phyloP scores from a whole-genome alignment of 2,888 invertebrate genomes.

The Frankliniella intonsa region DNA sequence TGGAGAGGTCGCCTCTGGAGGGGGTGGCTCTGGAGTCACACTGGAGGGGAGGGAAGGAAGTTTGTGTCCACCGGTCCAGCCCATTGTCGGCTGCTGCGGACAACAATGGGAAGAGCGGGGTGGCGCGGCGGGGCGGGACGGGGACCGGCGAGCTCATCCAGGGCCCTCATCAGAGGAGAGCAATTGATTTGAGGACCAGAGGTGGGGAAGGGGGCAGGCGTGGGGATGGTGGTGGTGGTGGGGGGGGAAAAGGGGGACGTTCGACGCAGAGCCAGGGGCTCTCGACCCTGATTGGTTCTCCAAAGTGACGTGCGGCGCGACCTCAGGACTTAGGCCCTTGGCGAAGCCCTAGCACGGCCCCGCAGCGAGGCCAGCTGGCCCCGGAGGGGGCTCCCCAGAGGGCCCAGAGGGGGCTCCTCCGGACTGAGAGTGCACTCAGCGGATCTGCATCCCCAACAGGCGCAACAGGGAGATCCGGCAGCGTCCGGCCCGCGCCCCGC shows the following conservation, averaged over 20 bases:
- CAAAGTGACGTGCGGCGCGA: not conserved
- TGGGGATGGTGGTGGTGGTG: not conserved
- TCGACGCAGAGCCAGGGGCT: not conserved
- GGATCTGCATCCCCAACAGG: not conserved
- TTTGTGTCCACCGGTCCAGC: no score
- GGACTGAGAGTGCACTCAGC: not conserved
- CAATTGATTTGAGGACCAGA: not conserved
- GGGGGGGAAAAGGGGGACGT: not conserved
- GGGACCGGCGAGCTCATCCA: not conserved
- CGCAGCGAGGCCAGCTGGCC: no score
- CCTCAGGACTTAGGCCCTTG: not conserved
- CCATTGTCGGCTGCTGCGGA: not conserved
- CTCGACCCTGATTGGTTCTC: constrained; percentile 9
- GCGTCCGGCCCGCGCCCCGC: not conserved
- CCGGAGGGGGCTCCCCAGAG: not conserved
- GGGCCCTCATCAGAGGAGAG: constrained; percentile 16
- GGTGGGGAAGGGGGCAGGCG: not conserved
- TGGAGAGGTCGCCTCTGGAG: no score
- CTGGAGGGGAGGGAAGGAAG: no score
- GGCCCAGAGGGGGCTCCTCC: not conserved
- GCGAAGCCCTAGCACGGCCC: no score
- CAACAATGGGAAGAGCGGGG: not conserved
- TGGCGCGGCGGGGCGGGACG: not conserved
- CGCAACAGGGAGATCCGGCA: not conserved
- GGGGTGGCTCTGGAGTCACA: no score